Evolutionary conservation across 2,888 invertebrate species (phyloP), one percentile per base, ranked within the genome.

Genomic region (Andrena bicolor): DNA sequence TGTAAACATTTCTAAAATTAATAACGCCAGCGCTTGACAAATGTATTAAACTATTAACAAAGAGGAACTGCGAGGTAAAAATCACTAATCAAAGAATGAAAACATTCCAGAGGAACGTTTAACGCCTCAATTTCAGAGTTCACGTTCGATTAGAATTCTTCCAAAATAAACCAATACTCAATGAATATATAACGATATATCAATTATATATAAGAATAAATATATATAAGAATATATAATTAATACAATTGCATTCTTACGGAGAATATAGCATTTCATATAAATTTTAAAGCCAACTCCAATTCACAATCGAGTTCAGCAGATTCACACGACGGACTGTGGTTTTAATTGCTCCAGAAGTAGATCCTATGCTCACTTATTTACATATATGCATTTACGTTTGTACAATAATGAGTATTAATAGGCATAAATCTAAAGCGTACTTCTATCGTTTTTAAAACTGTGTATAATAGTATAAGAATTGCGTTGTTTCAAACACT

Each of bases 341-440:
- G 20, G 23, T 41, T 48, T 64, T 2, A 28, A 64, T 35, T 66
- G 10, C 16, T 58, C 20, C 26, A 64, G n/a, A 72, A 72, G 16
- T 58, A 58, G 48, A 76, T 16, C 16, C n/a, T 48, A 30, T 61
- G 16, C 13, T 61, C 28, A 4, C 61, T 7, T 70, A 61, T 70
- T 61, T 76, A 71, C 61, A 70, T 6, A 6, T 30, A n/a, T 3
- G 28, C 28, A 41, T 20, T 10, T 7, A 30, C 41, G 48, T 28
- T 56, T 26, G 26, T 49, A 76, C 32, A n/a, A 26, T 71, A 58
- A 76, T 72, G 72, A 76, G 72, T 49, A 76, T 73, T 58, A 13
- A 65, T 72, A 73, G 64, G 32, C 49, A 76, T 65, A 56, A 8
- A 23, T 8, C 72, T 64, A 64, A 76, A 16, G 16, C 10, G 10